Conservation (phyloP, 1,140 invertebrate species). For the Wiebesia pumilae region DNA sequence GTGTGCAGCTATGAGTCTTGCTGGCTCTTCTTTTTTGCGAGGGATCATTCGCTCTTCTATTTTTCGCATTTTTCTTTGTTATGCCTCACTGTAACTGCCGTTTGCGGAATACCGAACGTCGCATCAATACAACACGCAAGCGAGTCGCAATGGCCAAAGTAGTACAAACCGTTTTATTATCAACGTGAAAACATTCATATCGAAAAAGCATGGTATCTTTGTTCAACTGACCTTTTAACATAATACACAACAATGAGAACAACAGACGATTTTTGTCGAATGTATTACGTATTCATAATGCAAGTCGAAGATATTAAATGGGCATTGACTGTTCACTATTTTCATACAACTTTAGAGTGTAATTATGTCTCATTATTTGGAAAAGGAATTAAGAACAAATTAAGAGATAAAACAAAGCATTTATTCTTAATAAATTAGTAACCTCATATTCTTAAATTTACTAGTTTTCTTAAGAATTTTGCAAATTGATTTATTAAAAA, state of each 20-base stretch:
- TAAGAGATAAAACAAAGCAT: not conserved
- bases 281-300: not conserved
- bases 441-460: too few relatives aligned
- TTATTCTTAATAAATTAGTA: too few relatives aligned
- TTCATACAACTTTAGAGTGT: not conserved
- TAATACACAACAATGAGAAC: not conserved
- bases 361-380: not conserved
- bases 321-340: conserved; percentile 6
- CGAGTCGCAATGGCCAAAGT: not conserved
- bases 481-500: too few relatives aligned
- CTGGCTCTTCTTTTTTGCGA: not conserved
- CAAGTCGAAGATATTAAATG: not conserved
- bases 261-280: not conserved
- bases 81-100: not conserved
- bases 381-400: not conserved
- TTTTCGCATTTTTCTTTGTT: not conserved
- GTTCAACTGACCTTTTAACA: not conserved
- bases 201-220: not conserved
- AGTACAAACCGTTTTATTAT: not conserved
- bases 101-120: not conserved
- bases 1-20: not conserved
- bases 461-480: too few relatives aligned
- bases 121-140: not conserved
- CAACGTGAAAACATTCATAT: not conserved
- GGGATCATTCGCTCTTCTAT: not conserved